Evolutionary conservation across 92 coral and sea anemone genomes (phyloP).

Genomic region (Porites lobata): DNA sequence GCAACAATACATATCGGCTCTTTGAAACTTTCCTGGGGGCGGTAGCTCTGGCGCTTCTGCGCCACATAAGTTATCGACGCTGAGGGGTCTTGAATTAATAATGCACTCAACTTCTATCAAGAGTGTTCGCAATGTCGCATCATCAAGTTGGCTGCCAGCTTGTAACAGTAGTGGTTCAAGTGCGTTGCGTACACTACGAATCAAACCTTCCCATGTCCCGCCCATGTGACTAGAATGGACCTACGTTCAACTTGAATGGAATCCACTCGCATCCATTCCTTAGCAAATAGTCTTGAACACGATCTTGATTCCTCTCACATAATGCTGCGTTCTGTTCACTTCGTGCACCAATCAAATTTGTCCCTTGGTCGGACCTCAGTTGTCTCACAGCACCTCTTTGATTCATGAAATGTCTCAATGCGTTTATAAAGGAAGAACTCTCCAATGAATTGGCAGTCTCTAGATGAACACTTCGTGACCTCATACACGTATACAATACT

Average conservation of each 20-base stretch:
- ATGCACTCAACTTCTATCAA: constrained; percentile 63
- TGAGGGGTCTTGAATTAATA: constrained; percentile 67
- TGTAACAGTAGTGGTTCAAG: constrained; percentile 32
- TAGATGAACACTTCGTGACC: no score
- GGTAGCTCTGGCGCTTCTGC: no score
- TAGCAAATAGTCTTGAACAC: not conserved
- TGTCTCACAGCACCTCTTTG: no score
- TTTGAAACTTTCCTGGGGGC: no score
- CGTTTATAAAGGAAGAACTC: no score
- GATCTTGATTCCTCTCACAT: not conserved
- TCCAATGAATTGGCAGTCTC: no score
- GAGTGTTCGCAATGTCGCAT: constrained; percentile 43
- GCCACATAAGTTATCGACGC: not conserved
- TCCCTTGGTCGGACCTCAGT: not conserved
- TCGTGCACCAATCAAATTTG: not conserved
- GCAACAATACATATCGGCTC: no score
- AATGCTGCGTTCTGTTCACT: no score
- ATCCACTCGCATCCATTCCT: constrained; percentile 5
- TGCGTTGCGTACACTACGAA: constrained; percentile 33
- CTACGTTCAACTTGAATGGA: constrained; percentile 10
- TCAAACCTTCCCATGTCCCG: constrained; percentile 28
- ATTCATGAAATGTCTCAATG: no score
- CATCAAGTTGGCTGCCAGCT: constrained; percentile 42
- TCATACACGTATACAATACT: no score
- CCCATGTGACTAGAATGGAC: constrained; percentile 21